Evolutionary conservation across 2,113 vertebrate genomes (phyloP).

Genomic region (Psephotus haematonotus): DNA sequence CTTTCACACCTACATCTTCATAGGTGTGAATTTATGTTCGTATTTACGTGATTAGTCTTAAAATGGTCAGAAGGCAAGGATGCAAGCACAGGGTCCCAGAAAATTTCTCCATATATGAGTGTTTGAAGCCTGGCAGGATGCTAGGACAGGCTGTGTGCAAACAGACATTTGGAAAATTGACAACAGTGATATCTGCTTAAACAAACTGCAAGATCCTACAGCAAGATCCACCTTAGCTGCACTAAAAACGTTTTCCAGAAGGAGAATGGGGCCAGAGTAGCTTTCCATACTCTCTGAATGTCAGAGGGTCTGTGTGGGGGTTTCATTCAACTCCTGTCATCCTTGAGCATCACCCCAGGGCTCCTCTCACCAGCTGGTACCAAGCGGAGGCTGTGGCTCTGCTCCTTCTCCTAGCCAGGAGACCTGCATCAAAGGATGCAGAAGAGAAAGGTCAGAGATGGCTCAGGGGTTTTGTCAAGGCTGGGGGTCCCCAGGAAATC

Average conservation of each 20-base stretch:
- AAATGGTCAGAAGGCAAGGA: constrained; percentile 26
- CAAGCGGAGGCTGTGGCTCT: neutral
- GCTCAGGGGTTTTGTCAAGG: neutral
- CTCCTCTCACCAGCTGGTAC: neutral
- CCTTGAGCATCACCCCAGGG: neutral
- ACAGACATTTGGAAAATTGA: constrained; percentile 39
- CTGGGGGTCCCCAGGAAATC: neutral
- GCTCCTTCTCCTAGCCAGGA: neutral
- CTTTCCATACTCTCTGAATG: neutral
- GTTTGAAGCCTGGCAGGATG: neutral
- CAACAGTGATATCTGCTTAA: constrained; percentile 43
- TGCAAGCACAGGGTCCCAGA: constrained; percentile 7
- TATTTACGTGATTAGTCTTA: neutral
- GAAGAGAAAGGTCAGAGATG: neutral
- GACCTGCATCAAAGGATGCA: neutral
- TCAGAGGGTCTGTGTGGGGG: neutral
- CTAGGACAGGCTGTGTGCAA: constrained; percentile 1
- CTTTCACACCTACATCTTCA: neutral
- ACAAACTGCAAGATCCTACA: neutral
- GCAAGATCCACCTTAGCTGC: neutral
- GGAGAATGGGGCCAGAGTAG: neutral
- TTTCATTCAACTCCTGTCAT: neutral
- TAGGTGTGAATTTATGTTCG: neutral
- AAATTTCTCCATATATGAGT: neutral
- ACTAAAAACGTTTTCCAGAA: neutral